Conservation (phyloP, 2,888 invertebrate genomes). For the Tortricodes alternella region DNA sequence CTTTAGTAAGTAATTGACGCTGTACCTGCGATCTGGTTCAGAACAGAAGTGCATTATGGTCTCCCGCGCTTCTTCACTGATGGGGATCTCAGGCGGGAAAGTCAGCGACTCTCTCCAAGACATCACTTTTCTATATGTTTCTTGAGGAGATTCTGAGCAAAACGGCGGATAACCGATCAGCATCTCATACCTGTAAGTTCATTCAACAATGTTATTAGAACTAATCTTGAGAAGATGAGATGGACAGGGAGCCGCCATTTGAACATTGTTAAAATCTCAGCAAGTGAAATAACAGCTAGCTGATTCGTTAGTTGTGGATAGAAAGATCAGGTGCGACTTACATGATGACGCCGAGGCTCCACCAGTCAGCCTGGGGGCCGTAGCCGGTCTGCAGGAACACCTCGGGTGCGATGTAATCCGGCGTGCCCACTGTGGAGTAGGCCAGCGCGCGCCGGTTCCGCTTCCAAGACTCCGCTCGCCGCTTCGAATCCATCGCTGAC, state of each 20-base stretch:
- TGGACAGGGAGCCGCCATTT: too few relatives aligned
- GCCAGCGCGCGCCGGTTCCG: constrained; percentile 97
- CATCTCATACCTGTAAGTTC: constrained; percentile 91
- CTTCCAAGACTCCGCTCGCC: constrained; percentile 99
- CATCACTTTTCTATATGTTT: constrained; percentile 97
- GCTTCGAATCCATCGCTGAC: constrained; percentile 95
- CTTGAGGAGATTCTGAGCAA: constrained; percentile 99
- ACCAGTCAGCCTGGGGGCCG: constrained; percentile 99
- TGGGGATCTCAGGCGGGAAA: constrained; percentile 99
- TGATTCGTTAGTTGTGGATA: too few relatives aligned
- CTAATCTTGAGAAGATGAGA: too few relatives aligned
- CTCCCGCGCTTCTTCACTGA: constrained; percentile 98
- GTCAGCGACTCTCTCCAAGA: constrained; percentile 99
- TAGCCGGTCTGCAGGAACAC: constrained; percentile 99
- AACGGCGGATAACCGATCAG: constrained; percentile 99
- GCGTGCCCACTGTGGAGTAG: constrained; percentile 97
- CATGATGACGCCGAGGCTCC: constrained; percentile 99
- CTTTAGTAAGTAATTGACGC: too few relatives aligned
- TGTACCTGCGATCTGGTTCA: constrained; percentile 96
- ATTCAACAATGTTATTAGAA: background rate
- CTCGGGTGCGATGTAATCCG: constrained; percentile 99
- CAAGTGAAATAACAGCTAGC: too few relatives aligned
- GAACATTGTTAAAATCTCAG: too few relatives aligned
- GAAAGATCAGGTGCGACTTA: constrained; percentile 72
- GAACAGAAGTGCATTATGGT: constrained; percentile 98